Evolutionary conservation across 2,888 invertebrate genomes (phyloP).

Genomic region (Watsonalla binaria): DNA sequence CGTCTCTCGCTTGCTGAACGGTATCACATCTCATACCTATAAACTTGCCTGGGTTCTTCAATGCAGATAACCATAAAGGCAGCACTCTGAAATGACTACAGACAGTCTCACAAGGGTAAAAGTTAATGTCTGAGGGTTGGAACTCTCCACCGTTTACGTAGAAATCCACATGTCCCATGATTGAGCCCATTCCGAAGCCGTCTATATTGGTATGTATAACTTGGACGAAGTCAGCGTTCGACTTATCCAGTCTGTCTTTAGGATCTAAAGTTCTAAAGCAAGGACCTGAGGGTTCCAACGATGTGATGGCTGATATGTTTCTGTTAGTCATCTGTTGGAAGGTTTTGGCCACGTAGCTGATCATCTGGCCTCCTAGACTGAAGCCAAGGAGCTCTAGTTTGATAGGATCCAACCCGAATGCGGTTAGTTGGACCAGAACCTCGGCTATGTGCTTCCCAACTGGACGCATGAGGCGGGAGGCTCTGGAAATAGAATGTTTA

Average conservation of each 20-base stretch:
- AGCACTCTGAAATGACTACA: slow-evolving; percentile 67
- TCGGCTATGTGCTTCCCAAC: slow-evolving; percentile 66
- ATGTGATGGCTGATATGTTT: slow-evolving; percentile 60
- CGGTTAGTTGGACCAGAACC: slow-evolving; percentile 47
- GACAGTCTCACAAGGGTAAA: slow-evolving; percentile 55
- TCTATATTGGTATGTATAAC: slow-evolving; percentile 71
- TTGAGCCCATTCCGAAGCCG: slow-evolving; percentile 63
- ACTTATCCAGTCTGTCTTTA: slow-evolving; percentile 46
- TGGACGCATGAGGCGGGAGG: slow-evolving; percentile 67
- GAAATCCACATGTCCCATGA: slow-evolving; percentile 66
- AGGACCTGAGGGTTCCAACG: slow-evolving; percentile 65
- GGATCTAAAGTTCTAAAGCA: slow-evolving; percentile 53
- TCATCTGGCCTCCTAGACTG: slow-evolving; percentile 65
- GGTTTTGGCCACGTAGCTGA: slow-evolving; percentile 58
- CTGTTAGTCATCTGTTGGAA: slow-evolving; percentile 52
- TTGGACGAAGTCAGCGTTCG: slow-evolving; percentile 64
- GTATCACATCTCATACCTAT: slow-evolving; percentile 51
- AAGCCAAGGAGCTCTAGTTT: slow-evolving; percentile 62
- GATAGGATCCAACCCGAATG: slow-evolving; percentile 50
- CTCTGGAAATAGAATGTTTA: slow-evolving; percentile 35
- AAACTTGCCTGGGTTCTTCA: slow-evolving; percentile 55
- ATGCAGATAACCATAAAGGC: slow-evolving; percentile 49
- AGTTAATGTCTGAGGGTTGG: slow-evolving; percentile 56
- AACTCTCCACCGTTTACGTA: slow-evolving; percentile 69
- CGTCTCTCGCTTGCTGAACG: slow-evolving; percentile 61